These are phyloP conservation scores for Eucriotettix oculatus DNA, from an alignment of 2,888 invertebrate genomes.

Conservation along the genomic window DNA sequence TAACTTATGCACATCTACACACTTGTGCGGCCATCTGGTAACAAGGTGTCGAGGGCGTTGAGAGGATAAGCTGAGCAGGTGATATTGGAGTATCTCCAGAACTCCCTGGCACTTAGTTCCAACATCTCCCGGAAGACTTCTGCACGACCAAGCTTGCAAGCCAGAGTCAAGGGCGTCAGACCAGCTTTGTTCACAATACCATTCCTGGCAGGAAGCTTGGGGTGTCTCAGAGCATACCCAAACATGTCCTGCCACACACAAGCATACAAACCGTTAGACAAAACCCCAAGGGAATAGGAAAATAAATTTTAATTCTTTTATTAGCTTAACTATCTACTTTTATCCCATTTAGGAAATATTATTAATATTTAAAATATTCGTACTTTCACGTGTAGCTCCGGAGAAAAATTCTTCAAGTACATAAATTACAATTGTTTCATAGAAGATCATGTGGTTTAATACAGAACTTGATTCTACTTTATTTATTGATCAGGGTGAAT, in stretches of 20 bases:
- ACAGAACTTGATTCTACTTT: no score
- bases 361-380: no score
- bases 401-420: no score
- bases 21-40: constrained; percentile 93
- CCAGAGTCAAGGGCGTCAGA: constrained; percentile 86
- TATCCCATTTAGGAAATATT: no score
- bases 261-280: neutral
- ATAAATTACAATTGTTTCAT: no score
- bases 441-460: no score
- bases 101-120: constrained; percentile 84
- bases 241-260: constrained; percentile 73
- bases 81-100: constrained; percentile 98
- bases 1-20: constrained; percentile 21
- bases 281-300: no score
- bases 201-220: constrained; percentile 81
- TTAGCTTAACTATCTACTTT: no score
- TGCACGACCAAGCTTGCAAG: constrained; percentile 89
- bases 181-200: constrained; percentile 79
- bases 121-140: constrained; percentile 97
- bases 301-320: no score
- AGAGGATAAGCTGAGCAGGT: constrained; percentile 96
- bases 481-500: no score
- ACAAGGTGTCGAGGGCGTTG: constrained; percentile 86
- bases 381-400: no score
- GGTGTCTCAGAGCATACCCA: constrained; percentile 90